phyloP scores from a whole-genome alignment of 1,140 invertebrate species.

The Zaprionus nigranus region DNA sequence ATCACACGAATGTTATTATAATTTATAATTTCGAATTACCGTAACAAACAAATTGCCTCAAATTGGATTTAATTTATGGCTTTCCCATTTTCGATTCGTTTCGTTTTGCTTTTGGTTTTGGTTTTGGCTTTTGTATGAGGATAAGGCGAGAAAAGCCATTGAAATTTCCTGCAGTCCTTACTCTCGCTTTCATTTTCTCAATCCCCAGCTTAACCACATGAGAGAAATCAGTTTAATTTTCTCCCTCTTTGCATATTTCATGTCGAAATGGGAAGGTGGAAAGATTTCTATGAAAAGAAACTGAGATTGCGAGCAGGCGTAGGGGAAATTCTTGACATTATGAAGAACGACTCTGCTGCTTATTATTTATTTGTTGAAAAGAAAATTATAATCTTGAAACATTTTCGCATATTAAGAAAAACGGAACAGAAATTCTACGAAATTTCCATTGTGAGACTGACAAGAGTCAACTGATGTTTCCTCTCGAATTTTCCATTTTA shows the following conservation, averaged over 20 bases:
- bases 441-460: background rate
- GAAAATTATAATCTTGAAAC: background rate
- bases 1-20: conserved; percentile 9
- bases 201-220: too few relatives aligned
- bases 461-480: background rate
- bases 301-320: too few relatives aligned
- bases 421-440: background rate
- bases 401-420: background rate
- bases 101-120: background rate
- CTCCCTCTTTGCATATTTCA: background rate
- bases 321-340: background rate
- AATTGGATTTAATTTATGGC: conserved; percentile 10
- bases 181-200: too few relatives aligned
- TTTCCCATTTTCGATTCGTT: conserved; percentile 10
- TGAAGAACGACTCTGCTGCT: background rate
- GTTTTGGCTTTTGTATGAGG: background rate
- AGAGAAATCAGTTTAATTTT: background rate
- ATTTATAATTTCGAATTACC: conserved; percentile 27
- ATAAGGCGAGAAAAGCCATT: too few relatives aligned
- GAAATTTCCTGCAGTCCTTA: too few relatives aligned
- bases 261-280: background rate
- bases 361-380: background rate
- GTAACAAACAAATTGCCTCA: conserved; percentile 8
- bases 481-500: too few relatives aligned
- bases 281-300: background rate